These are phyloP conservation scores for Drosophila tani DNA, from an alignment of 1,140 invertebrate species.

Conservation along the genomic window DNA sequence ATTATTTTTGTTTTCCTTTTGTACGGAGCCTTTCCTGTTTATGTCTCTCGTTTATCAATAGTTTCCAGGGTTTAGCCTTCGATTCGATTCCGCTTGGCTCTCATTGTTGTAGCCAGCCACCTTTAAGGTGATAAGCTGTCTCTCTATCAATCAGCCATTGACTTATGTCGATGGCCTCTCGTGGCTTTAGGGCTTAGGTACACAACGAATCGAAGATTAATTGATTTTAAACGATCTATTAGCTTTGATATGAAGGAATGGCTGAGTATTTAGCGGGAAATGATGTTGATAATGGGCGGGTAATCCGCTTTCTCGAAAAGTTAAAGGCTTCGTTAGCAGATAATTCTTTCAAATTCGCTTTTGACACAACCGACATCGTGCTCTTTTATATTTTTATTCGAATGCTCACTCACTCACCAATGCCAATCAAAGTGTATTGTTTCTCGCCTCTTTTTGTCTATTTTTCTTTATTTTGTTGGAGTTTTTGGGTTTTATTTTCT, in stretches of 20 bases:
- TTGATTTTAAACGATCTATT: slow-evolving; percentile 49
- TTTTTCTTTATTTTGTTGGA: slow-evolving; percentile 6
- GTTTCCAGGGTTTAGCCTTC: slow-evolving; percentile 36
- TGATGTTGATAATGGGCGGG: not conserved
- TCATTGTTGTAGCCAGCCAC: slow-evolving; percentile 14
- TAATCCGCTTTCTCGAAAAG: too few species aligned
- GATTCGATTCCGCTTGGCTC: slow-evolving; percentile 1
- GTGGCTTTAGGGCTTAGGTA: slow-evolving; percentile 33
- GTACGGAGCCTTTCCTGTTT: slow-evolving; percentile 31
- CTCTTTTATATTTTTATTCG: slow-evolving; percentile 27
- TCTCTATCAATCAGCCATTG: slow-evolving; percentile 56
- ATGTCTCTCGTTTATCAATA: slow-evolving; percentile 15
- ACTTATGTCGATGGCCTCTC: slow-evolving; percentile 47
- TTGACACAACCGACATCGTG: not conserved
- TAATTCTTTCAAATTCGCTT: slow-evolving; percentile 4
- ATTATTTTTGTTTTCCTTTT: not conserved
- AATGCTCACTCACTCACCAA: slow-evolving; percentile 26
- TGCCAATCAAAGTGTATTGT: slow-evolving; percentile 45
- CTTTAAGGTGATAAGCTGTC: slow-evolving; percentile 35
- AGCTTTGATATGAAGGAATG: not conserved
- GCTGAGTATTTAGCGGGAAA: not conserved
- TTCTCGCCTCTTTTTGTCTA: not conserved
- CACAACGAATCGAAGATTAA: slow-evolving; percentile 38
- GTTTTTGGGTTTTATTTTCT: slow-evolving; percentile 9
- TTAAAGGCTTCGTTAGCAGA: not conserved